A percentile compares a stretch with the other conserved stretches of the same genome.
Evolutionary conservation across 2,113 vertebrate species (phyloP).

Genomic region (Bothrops jararaca): DNA sequence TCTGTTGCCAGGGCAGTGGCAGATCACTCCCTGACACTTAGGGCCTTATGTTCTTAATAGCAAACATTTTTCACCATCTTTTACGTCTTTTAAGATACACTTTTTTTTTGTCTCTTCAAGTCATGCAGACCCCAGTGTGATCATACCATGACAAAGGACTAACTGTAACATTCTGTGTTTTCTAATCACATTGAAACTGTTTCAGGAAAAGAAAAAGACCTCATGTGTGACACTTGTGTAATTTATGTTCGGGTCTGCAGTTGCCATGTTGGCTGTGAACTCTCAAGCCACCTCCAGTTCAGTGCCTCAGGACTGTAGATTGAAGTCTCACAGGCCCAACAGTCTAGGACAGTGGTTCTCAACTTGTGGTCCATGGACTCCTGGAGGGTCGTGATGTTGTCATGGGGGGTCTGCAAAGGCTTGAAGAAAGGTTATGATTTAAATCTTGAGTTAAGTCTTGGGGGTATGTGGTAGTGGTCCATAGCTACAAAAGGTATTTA

Average conservation of each 20-base stretch:
- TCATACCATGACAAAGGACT: not conserved
- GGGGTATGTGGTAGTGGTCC: not conserved
- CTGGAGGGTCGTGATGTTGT: not conserved
- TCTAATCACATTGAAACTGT: not conserved
- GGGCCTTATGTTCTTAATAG: not conserved
- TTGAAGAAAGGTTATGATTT: not conserved
- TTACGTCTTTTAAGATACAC: not conserved
- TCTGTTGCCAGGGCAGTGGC: not conserved
- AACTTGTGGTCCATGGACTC: not conserved
- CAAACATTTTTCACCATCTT: not conserved
- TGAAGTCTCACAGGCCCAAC: not conserved
- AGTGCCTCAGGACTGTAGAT: not conserved
- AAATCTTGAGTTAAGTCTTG: not conserved
- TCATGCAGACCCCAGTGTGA: not conserved
- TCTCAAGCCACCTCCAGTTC: not conserved
- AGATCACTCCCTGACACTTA: not conserved
- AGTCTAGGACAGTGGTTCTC: not conserved
- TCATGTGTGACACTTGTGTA: not conserved
- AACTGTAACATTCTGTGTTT: not conserved
- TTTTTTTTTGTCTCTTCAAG: not conserved
- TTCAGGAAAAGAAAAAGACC: not conserved
- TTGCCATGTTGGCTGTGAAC: not conserved
- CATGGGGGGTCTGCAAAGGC: not conserved
- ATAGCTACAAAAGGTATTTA: not conserved
- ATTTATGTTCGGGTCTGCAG: not conserved